Evolutionary conservation across 2,113 vertebrate genomes (phyloP).

Genomic region (Carlito syrichta): DNA sequence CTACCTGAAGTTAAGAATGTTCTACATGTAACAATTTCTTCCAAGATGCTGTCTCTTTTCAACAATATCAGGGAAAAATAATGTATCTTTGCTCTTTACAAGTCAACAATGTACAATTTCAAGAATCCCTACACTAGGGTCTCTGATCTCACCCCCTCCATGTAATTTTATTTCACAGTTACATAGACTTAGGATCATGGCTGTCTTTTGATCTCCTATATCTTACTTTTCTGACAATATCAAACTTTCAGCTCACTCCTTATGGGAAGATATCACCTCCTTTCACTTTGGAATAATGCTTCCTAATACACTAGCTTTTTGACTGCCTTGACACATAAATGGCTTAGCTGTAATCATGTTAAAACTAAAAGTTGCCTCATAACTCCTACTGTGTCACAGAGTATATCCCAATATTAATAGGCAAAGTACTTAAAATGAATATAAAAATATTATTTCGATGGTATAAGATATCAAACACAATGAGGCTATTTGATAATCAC

Average conservation of each 20-base stretch:
- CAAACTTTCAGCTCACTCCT: neutral
- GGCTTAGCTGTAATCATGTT: neutral
- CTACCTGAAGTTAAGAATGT: neutral
- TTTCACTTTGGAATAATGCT: neutral
- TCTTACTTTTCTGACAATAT: neutral
- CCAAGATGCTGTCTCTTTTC: neutral
- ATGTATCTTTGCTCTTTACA: neutral
- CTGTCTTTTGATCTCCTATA: neutral
- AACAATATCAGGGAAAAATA: neutral
- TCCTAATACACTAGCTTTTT: neutral
- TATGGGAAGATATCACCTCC: neutral
- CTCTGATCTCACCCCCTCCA: neutral
- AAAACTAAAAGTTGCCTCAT: neutral
- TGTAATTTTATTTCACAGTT: neutral
- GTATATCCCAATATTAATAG: neutral
- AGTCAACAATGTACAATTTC: neutral
- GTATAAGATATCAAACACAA: neutral
- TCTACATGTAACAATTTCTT: neutral
- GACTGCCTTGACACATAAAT: neutral
- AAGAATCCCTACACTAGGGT: neutral
- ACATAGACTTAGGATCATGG: neutral
- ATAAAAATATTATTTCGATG: neutral
- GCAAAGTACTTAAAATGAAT: neutral
- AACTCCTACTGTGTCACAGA: neutral
- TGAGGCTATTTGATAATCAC: neutral